Conservation (phyloP, 2,797 vertebrate genomes). For the Tapera naevia region DNA sequence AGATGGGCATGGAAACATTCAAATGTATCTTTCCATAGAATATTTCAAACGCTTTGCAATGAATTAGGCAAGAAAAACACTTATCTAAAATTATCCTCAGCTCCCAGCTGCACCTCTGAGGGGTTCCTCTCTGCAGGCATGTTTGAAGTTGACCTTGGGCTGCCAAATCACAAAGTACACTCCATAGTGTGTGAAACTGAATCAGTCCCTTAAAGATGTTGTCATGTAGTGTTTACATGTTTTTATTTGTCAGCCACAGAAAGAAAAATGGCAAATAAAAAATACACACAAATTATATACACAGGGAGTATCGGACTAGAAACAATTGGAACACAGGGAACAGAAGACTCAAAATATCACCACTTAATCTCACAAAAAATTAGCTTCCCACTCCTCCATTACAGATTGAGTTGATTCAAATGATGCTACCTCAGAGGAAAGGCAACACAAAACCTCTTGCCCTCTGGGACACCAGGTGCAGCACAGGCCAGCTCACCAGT, state of each 20-base stretch:
- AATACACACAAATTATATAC: background rate
- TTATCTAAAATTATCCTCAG: background rate
- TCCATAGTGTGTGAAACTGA: background rate
- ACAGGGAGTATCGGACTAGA: background rate
- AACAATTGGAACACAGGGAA: conserved; percentile 1
- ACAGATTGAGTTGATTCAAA: background rate
- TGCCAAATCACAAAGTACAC: background rate
- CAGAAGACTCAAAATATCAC: background rate
- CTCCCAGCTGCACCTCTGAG: background rate
- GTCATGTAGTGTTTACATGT: background rate
- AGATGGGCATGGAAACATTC: background rate
- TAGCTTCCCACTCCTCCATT: background rate
- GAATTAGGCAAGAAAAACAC: background rate
- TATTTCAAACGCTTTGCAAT: background rate
- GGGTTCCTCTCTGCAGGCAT: background rate
- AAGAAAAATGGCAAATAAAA: background rate
- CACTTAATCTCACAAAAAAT: background rate
- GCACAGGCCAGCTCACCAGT: background rate
- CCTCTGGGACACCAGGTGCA: rapidly evolving
- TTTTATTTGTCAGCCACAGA: background rate
- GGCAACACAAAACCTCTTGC: rapidly evolving
- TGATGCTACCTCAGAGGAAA: background rate
- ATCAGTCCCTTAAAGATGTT: background rate
- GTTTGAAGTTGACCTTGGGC: background rate
- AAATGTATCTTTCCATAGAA: background rate